A percentile compares a stretch with the other conserved stretches of the same genome.
Conservation (phyloP, 1,140 invertebrate genomes). For the Cecropterus lyciades region DNA sequence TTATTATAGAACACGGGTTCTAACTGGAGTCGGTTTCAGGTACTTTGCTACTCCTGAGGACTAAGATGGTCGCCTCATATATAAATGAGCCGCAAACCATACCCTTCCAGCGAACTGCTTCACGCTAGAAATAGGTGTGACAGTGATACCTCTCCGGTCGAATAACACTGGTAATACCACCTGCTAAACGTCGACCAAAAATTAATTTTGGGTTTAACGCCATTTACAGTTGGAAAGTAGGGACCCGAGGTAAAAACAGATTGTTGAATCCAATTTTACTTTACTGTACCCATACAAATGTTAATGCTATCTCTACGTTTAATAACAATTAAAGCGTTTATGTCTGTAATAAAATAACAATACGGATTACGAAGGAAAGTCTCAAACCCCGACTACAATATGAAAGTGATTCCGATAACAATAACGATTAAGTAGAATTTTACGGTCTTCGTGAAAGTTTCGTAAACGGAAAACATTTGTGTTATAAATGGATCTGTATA, state of each 20-base stretch:
- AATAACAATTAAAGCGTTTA: slow-evolving; percentile 10
- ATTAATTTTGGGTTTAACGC: background rate
- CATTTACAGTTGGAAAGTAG: background rate
- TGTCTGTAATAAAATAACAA: slow-evolving; percentile 9
- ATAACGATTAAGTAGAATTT: slow-evolving; percentile 15
- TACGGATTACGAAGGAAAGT: background rate
- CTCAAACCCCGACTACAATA: background rate
- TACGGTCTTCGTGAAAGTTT: slow-evolving; percentile 4
- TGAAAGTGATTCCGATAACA: slow-evolving; percentile 9
- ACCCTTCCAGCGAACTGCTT: too few relatives aligned
- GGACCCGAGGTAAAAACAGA: background rate
- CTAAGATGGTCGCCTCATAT: too few relatives aligned
- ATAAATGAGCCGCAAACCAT: too few relatives aligned
- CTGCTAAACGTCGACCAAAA: background rate
- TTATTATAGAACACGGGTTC: too few relatives aligned
- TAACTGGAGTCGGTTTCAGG: too few relatives aligned
- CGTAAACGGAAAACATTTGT: background rate
- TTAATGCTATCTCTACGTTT: slow-evolving; percentile 1
- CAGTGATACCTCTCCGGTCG: too few relatives aligned
- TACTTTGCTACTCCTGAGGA: too few relatives aligned
- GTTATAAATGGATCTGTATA: background rate
- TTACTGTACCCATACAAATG: background rate
- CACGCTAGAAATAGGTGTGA: too few relatives aligned
- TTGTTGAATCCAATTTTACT: background rate
- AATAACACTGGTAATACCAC: too few relatives aligned